Evolutionary conservation across 2,797 vertebrate genomes (phyloP).

Genomic region (Phoeniculus purpureus): DNA sequence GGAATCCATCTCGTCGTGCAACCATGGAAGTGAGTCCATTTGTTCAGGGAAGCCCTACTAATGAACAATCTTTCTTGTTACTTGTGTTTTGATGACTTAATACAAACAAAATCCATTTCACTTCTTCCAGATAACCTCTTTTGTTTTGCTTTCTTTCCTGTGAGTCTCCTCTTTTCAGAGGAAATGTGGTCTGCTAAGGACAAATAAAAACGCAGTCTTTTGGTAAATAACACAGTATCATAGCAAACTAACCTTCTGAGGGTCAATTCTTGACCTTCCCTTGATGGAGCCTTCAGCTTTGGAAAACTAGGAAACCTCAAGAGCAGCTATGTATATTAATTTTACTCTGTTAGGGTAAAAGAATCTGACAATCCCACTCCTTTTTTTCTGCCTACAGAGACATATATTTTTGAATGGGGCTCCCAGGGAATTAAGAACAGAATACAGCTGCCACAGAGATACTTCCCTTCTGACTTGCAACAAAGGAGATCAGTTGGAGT

Average conservation of each 20-base stretch:
- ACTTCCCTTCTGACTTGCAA: not conserved
- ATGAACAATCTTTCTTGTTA: not conserved
- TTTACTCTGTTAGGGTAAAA: not conserved
- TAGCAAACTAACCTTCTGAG: not conserved
- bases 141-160: not conserved
- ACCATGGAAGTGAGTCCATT: constrained; percentile 23
- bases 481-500: not conserved
- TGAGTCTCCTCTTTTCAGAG: not conserved
- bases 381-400: not conserved
- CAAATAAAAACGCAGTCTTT: not conserved
- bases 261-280: not conserved
- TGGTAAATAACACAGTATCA: not conserved
- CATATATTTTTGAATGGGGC: not conserved
- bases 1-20: not conserved
- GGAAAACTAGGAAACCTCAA: not conserved
- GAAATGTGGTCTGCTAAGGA: not conserved
- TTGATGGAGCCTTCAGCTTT: not conserved
- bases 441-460: not conserved
- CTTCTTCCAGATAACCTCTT: not conserved
- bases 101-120: not conserved
- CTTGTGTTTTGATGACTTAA: not conserved
- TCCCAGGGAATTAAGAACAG: not conserved
- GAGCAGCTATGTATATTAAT: not conserved
- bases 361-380: not conserved
- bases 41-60: not conserved